Evolutionary conservation across 1,140 invertebrate species (phyloP), one percentile per base, ranked within the genome.

Genomic region (Trichonephila clavipes): DNA sequence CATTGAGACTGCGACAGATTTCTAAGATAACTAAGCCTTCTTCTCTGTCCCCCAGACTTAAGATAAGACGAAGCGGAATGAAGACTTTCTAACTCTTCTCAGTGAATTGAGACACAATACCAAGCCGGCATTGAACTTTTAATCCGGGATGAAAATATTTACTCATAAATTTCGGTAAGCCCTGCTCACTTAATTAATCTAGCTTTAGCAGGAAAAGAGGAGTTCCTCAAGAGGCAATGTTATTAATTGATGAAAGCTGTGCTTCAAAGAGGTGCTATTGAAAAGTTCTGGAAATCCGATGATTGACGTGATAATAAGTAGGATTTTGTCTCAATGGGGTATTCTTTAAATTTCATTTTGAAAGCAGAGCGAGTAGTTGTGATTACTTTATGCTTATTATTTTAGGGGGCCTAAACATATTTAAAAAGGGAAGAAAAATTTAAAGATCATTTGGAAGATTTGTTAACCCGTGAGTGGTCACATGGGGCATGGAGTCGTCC

Each of bases 101-200:
- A 24, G 34, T 40, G 51, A 83, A 83, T 83, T 44, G 44, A 83
- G 82, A 83, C 24, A 77, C 44, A 83, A 83, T 83, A 24, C 72
- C 72, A 8, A 77, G 34, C 34, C 82, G 4, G 61, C 87, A 88
- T 77, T 90, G 88, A 90, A 90, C 88, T 90, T 81, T 90, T 90
- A 90, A 90, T 90, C 88, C 88, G 28, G 88, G 88, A 90, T 90
- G 88, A 90, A 90, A 90, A 90, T 90, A 90, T 90, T 90, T 90
- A 90, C 88, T 90, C 88, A 90, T 90, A 90, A 90, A 90, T 90
- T 90, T 90, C 40, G 72, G 44, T 90, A 90, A 90, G 88, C 88
- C 64, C 81, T 81, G 40, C 61, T 66, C 88, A 81, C 88, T 81
- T 81, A 90, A 90, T 90, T 90, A 90, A 90, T 90, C 88, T 69